Percentiles rank a stretch among this genome's conserved stretches.
phyloP scores from a whole-genome alignment of 2,113 vertebrate genomes.

The Martes martes region DNA sequence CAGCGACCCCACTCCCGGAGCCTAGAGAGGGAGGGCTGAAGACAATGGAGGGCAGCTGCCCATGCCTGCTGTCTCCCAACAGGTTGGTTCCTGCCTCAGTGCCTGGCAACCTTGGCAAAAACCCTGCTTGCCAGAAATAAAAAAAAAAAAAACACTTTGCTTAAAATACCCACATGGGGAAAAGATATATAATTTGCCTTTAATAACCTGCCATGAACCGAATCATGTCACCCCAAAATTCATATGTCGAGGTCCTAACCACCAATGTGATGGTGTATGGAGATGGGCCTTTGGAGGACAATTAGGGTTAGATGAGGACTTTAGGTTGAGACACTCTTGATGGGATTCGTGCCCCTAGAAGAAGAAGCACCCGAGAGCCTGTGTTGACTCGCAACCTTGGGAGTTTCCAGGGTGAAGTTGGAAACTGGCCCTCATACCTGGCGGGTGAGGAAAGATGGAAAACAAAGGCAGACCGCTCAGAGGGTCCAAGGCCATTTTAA shows the following conservation, averaged over 20 bases:
- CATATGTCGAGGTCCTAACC: background rate
- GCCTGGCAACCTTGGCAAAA: background rate
- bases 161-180: slow-evolving; percentile 55
- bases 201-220: background rate
- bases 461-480: background rate
- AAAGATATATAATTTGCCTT: slow-evolving; percentile 41
- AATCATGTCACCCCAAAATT: background rate
- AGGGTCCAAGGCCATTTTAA: background rate
- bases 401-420: background rate
- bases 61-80: background rate
- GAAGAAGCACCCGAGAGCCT: background rate
- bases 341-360: background rate
- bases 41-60: background rate
- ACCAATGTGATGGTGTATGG: background rate
- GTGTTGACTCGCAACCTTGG: background rate
- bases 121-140: background rate
- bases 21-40: background rate
- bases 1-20: background rate
- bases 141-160: slow-evolving; percentile 13
- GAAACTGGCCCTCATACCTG: background rate
- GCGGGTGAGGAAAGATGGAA: background rate
- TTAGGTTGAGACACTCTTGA: background rate
- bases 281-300: background rate
- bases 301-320: background rate
- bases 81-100: background rate